These are phyloP conservation scores for Thryonomys swinderianus DNA, from an alignment of 2,113 vertebrate species.

Conservation along the genomic window DNA sequence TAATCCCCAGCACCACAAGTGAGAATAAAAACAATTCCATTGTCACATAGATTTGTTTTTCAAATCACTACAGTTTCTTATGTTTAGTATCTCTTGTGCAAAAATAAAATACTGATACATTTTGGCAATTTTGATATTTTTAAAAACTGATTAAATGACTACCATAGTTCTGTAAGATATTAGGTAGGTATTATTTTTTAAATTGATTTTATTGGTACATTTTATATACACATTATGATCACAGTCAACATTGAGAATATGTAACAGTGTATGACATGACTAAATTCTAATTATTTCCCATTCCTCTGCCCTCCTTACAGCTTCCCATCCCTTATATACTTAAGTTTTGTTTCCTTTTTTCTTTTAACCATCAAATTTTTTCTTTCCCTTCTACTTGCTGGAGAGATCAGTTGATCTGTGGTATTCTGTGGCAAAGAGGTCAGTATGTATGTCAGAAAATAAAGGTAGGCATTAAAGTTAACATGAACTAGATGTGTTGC, in stretches of 20 bases:
- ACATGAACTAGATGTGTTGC: not conserved
- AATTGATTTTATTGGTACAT: too few relatives aligned
- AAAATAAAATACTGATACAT: conserved; percentile 8
- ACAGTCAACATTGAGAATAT: too few relatives aligned
- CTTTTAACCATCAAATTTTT: too few relatives aligned
- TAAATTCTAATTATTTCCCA: too few relatives aligned
- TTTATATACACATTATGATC: too few relatives aligned
- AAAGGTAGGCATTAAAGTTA: conserved; percentile 17
- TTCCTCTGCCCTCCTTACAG: too few relatives aligned
- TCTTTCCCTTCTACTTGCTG: not conserved
- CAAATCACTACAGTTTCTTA: not conserved
- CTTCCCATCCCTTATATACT: too few relatives aligned
- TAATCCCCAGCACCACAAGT: not conserved
- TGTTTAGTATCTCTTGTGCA: conserved; percentile 7
- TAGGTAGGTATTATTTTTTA: conserved; percentile 17
- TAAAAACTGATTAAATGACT: conserved; percentile 27
- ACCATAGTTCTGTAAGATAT: not conserved
- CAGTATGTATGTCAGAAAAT: conserved; percentile 1
- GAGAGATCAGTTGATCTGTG: not conserved
- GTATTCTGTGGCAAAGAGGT: conserved; percentile 19
- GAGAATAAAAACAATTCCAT: not conserved
- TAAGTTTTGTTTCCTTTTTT: too few relatives aligned
- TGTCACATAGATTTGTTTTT: conserved; percentile 44
- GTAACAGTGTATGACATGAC: too few relatives aligned
- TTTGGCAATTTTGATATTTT: conserved; percentile 20